phyloP scores from a whole-genome alignment of 2,888 invertebrate species.

The Smittia sp. region DNA sequence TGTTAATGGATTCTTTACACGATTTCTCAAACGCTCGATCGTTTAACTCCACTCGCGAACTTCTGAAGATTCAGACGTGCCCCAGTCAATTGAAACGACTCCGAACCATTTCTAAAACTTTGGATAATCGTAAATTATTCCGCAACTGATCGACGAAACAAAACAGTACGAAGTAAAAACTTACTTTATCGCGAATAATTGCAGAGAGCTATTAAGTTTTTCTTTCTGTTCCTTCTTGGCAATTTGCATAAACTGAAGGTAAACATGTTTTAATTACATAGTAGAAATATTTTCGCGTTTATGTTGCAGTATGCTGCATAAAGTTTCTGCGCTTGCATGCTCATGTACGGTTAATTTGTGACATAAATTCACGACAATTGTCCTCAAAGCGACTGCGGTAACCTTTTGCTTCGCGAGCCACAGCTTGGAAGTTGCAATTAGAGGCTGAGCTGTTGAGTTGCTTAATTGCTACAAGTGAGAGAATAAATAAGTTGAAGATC shows the following conservation, averaged over 20 bases:
- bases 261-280: constrained; percentile 13
- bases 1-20: constrained; percentile 13
- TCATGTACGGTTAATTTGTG: constrained; percentile 22
- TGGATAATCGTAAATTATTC: no score
- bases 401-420: neutral
- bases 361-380: constrained; percentile 23
- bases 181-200: no score
- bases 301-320: neutral
- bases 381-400: neutral
- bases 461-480: neutral
- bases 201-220: neutral
- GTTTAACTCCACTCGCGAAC: no score
- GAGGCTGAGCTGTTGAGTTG: neutral
- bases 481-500: neutral
- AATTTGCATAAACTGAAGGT: constrained; percentile 25
- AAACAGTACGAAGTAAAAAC: no score
- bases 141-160: no score
- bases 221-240: neutral
- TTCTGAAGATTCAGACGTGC: no score
- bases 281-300: neutral
- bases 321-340: constrained; percentile 2
- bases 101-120: no score
- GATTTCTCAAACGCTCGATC: neutral
- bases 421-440: neutral
- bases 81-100: no score